phyloP scores from a whole-genome alignment of 2,113 vertebrate genomes.

The Epinephelus moara region DNA sequence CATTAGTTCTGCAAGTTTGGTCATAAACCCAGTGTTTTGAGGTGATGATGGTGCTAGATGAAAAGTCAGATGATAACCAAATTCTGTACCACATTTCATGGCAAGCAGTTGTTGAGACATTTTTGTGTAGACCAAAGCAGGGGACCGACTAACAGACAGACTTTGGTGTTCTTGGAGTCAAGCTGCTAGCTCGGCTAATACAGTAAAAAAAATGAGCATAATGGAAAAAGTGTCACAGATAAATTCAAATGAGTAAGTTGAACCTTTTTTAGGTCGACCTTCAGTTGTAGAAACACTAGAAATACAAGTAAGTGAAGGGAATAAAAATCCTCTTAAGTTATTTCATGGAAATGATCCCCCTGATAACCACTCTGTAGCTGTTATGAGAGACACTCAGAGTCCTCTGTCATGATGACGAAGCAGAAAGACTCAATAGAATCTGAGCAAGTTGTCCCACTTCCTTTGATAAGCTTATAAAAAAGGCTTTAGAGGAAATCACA shows the following conservation, averaged over 20 bases:
- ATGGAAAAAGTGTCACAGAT: not conserved
- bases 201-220: not conserved
- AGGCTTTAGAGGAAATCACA: not conserved
- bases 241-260: not conserved
- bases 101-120: not conserved
- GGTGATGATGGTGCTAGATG: too few species aligned
- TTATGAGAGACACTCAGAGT: not conserved
- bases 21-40: too few species aligned
- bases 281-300: not conserved
- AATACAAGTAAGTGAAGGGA: not conserved
- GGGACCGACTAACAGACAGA: not conserved
- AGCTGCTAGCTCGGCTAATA: not conserved
- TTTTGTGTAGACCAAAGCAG: not conserved
- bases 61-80: too few species aligned
- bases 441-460: constrained; percentile 4
- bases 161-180: not conserved
- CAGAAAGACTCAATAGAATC: constrained; percentile 10
- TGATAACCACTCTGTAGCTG: not conserved
- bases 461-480: constrained; percentile 13
- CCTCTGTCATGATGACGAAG: constrained; percentile 37
- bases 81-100: not conserved
- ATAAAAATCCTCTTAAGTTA: not conserved
- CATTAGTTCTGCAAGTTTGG: too few species aligned
- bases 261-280: not conserved
- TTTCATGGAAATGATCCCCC: not conserved